phyloP scores from a whole-genome alignment of 2,888 invertebrate species.

The Tenthredo livida region DNA sequence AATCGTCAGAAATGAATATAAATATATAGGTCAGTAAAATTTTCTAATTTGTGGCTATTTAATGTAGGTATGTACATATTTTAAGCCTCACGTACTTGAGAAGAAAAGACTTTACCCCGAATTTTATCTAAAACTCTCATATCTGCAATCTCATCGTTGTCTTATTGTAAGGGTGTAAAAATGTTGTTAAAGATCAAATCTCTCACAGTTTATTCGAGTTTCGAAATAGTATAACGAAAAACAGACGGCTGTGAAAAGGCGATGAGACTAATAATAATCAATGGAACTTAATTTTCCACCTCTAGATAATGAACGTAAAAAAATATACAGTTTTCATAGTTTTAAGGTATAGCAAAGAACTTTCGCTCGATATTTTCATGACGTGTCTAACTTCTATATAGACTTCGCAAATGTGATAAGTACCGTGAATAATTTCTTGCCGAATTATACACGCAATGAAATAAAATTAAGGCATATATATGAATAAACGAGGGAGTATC shows the following conservation, averaged over 20 bases:
- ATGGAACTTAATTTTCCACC: neutral
- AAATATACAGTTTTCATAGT: neutral
- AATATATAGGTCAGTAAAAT: neutral
- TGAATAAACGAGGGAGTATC: neutral
- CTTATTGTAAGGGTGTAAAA: neutral
- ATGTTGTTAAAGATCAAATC: neutral
- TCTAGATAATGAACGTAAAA: neutral
- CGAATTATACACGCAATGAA: neutral
- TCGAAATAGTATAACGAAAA: neutral
- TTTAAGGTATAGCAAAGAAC: neutral
- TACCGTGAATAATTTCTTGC: neutral
- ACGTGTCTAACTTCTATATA: neutral
- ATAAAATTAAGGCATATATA: neutral
- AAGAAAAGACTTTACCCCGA: neutral
- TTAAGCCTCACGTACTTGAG: neutral
- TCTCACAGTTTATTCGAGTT: neutral
- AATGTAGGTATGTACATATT: slow-evolving; percentile 13
- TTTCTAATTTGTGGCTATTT: neutral
- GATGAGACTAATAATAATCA: neutral
- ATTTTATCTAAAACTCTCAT: neutral
- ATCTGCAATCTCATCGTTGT: neutral
- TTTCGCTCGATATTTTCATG: neutral
- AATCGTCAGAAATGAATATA: neutral
- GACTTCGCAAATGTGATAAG: neutral
- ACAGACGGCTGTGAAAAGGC: neutral